These are phyloP conservation scores for Triplophysa tibetana DNA, from an alignment of 2,113 vertebrate species.

Conservation along the genomic window DNA sequence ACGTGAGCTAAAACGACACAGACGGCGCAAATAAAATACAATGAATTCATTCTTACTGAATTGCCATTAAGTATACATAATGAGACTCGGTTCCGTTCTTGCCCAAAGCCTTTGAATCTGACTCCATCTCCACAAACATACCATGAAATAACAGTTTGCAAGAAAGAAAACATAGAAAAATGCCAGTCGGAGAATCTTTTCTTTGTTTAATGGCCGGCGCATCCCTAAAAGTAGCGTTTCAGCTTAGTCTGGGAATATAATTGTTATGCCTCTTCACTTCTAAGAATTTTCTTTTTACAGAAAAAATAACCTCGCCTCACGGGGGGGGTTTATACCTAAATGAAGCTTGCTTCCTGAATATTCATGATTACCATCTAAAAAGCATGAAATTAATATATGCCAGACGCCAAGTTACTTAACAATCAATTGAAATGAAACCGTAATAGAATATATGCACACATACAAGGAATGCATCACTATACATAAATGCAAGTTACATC, in stretches of 20 bases:
- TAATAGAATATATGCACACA: background rate
- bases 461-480: conserved; percentile 1
- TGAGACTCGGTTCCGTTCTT: background rate
- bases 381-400: background rate
- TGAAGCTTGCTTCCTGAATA: background rate
- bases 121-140: conserved; percentile 1
- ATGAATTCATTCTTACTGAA: background rate
- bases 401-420: conserved; percentile 22
- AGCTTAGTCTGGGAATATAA: background rate
- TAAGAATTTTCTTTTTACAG: background rate
- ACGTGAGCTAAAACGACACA: too few species aligned
- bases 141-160: background rate
- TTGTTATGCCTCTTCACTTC: background rate
- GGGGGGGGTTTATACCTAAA: conserved; percentile 8
- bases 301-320: background rate
- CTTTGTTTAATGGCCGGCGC: conserved; percentile 8
- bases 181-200: background rate
- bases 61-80: background rate
- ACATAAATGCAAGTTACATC: conserved; percentile 15
- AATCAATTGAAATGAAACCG: background rate
- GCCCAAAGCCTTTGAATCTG: background rate
- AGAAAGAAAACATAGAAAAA: background rate
- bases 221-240: background rate
- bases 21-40: too few species aligned
- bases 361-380: conserved; percentile 18